Evolutionary conservation across 2,797 vertebrate genomes (phyloP), one percentile per base, ranked within the genome.

Genomic region (Polyboroides typus): DNA sequence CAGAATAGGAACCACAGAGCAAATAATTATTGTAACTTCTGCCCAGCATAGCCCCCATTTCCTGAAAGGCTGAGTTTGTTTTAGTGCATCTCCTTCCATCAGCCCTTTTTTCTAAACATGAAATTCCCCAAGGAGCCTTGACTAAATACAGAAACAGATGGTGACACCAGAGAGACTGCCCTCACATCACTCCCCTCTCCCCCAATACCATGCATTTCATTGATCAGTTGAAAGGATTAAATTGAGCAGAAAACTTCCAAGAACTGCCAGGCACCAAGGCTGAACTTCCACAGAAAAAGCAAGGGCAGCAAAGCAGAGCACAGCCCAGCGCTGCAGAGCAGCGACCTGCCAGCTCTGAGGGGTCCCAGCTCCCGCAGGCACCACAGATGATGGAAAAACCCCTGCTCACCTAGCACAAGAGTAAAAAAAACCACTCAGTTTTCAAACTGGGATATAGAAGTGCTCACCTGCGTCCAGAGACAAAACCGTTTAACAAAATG

Each of bases 91-190:
- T 93, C 76, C 71, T 93, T 93, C 74, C 78, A 94, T 62, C 81
- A 96, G 72, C 23, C 68, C 44, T 83, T 95, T 91, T 81, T 64
- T 48, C 89, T 91, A 92, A 95, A 92, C 62, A 74, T 23, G 22
- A 63, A 85, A 81, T 75, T 93, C 93, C 93, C 92, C 79, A 70
- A 34, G 62, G 90, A 94, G 36, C 55, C 79, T 60, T 75, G 60
- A 52, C 81, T 96, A 95, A 96, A 91, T 29, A 88, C 53, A 73
- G 72, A 76, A 94, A 48, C 96, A 97, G 96, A 96, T 97, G 97
- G 96, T 12, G 44, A 81, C 81, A 94, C 93, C 86, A 40, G 63
- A 79, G 58, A 79, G 44, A 64, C 56, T 73, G 72, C 81, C 70
- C 90, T 73, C 84, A 47, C 75, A 90, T 81, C 73, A 34, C 48